These are phyloP conservation scores for Adelosebastes latens DNA, from an alignment of 2,797 vertebrate genomes.

Conservation along the genomic window DNA sequence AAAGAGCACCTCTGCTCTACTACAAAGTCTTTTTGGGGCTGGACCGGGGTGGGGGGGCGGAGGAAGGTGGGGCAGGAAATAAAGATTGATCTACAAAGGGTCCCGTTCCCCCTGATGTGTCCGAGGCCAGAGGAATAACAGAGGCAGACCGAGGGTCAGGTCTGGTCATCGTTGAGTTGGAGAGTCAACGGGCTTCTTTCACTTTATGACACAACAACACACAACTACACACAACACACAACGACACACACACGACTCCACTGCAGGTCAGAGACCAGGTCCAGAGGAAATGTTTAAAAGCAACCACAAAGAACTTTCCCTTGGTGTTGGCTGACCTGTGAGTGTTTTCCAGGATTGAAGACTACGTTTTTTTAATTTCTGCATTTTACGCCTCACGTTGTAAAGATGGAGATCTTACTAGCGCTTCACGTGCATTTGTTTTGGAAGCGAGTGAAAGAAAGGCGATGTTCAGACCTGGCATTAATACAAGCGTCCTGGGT, in stretches of 20 bases:
- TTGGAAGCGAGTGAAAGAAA: neutral
- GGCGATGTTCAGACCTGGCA: neutral
- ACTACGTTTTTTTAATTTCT: neutral
- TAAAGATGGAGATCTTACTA: neutral
- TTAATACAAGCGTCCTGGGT: no score
- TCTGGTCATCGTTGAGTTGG: slow-evolving; percentile 45
- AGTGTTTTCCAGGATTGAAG: neutral
- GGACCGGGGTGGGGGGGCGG: neutral
- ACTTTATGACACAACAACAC: neutral
- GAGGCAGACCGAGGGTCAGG: slow-evolving; percentile 69
- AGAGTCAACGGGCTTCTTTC: slow-evolving; percentile 18
- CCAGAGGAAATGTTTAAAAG: neutral
- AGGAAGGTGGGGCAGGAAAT: slow-evolving; percentile 19
- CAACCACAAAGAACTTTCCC: neutral
- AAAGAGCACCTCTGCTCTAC: slow-evolving; percentile 88
- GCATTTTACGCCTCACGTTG: neutral
- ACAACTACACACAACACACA: no score
- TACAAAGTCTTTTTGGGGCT: slow-evolving; percentile 86
- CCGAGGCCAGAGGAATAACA: slow-evolving; percentile 18
- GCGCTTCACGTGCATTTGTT: neutral
- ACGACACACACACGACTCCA: neutral
- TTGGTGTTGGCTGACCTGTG: neutral
- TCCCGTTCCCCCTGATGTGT: slow-evolving; percentile 23
- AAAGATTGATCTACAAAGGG: slow-evolving; percentile 62
- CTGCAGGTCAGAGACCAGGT: neutral